Base-by-base conservation (phyloP, 2,888 invertebrate species). In the Aphidoletes aphidimyza region DNA sequence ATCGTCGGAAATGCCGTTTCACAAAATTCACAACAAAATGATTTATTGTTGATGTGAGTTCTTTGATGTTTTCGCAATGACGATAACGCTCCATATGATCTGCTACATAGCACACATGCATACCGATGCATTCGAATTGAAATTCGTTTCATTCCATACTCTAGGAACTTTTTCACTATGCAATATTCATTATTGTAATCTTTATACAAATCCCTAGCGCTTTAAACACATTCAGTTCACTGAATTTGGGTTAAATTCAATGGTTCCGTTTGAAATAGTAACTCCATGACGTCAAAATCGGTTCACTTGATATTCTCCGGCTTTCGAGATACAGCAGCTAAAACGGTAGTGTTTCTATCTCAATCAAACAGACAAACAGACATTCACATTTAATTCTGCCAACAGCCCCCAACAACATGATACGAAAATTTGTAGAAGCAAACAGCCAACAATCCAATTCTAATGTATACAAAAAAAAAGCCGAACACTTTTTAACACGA, bases 131-230 rank as follows among this genome's bases (percentile, higher is more conserved):
- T n/a, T n/a, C n/a, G n/a, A n/a, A n/a, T n/a, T n/a, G n/a, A n/a
- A 22, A n/a, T 30, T 69, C 11, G 69, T 14, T 69, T 5, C 2
- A 5, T 69, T 34, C 30, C 5, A 69, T 69, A 69, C 30, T 69
- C 69, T 1, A 14, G 69, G 14, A 69, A 69, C 17, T 69, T 2
- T 30, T 69, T 69, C 69, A 69, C 69, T 30, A 69, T 69, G n/a
- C 69, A 69, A 69, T 69, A 69, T 69, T 69, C 69, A 69, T 30
- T 69, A 30, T 69, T 69, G 30, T 30, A 69, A 30, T 30, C 69
- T 30, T 30, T 69, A 14, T 30, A 69, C 69, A 69, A 69, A 69
- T 69, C 69, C 34, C 30, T 14, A 11, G 9, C n/a, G 2, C 26
- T 30, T 69, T 30, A 30, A 9, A 69, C 69, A 69, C 34, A 5